These are phyloP conservation scores for Limanda limanda DNA, from an alignment of 2,113 vertebrate genomes.

Conservation along the genomic window DNA sequence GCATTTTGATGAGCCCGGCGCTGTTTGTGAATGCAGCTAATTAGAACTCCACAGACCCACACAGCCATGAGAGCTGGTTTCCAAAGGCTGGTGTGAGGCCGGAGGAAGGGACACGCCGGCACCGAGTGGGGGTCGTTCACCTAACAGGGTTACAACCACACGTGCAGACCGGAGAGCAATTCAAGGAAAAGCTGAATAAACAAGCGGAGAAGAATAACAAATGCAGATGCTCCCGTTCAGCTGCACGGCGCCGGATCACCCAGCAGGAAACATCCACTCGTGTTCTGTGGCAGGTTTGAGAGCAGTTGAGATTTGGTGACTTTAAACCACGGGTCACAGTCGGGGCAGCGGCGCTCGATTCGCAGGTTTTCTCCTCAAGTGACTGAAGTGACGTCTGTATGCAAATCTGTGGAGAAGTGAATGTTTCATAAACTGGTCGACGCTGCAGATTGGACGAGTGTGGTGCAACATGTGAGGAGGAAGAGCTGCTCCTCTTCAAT, in stretches of 20 bases:
- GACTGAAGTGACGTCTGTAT: too few relatives aligned
- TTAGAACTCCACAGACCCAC: slow-evolving; percentile 73
- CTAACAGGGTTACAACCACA: background rate
- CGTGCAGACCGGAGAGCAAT: too few relatives aligned
- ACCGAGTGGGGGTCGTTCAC: slow-evolving; percentile 19
- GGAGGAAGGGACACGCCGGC: slow-evolving; percentile 27
- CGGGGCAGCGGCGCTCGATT: too few relatives aligned
- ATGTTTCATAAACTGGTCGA: too few relatives aligned
- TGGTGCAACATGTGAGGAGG: too few relatives aligned
- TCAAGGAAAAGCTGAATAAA: background rate
- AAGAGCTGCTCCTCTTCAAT: too few relatives aligned
- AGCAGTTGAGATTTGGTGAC: too few relatives aligned
- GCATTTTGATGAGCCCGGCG: slow-evolving; percentile 74
- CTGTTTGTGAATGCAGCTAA: slow-evolving; percentile 80
- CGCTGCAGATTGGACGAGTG: too few relatives aligned
- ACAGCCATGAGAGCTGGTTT: slow-evolving; percentile 60
- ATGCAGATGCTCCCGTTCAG: background rate
- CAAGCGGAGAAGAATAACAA: background rate
- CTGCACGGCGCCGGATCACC: background rate
- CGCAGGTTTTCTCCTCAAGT: too few relatives aligned
- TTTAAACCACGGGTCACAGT: too few relatives aligned
- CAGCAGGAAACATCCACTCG: background rate
- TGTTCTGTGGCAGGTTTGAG: too few relatives aligned
- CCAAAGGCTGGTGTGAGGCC: slow-evolving; percentile 61
- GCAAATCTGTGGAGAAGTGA: too few relatives aligned